Evolutionary conservation across 2,888 invertebrate genomes (phyloP), one percentile per base, ranked within the genome.

Genomic region (Monoplex corrugatus): DNA sequence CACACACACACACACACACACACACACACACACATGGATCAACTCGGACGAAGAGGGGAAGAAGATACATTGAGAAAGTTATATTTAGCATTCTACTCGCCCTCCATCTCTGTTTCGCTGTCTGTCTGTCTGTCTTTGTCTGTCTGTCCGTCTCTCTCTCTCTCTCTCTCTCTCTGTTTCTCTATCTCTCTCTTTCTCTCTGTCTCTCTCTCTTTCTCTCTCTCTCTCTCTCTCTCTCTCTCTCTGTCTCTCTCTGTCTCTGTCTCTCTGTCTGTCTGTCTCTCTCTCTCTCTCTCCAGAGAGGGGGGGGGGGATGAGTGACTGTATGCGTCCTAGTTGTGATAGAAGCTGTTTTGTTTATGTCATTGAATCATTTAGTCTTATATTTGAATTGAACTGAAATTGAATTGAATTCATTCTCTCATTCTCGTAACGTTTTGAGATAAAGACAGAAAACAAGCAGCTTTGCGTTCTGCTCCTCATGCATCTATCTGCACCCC

Each of bases 181-280:
- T 19, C 19, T 28, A 13, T 28, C 28, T 28, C 28, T 68, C 28
- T 28, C 28, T n/a, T 68, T 28, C 23, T 28, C 28, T 28, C 28
- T n/a, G 5, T n/a, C 28, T 35, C 35, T 3, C 75, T 35, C 35
- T 35, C 83, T 83, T 10, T 45, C 45, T n/a, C 43, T 43, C 44
- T 50, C 63, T 63, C 40, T 45, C n/a, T 45, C 45, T 45, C 63
- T 57, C 40, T 44, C 40, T 57, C 63, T 82, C 35, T 72, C 40
- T 57, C 83, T 88, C 23, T 43, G n/a, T 38, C 72, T 87, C n/a
- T 43, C 44, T 75, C 87, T 87, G 13, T 44, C 35, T 75, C 87
- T 72, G 23, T 35, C 50, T 75, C 75, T 72, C 40, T 32, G 32
- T 75, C 72, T 87, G 13, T 50, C 35, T 40, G 72, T 87, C 32